Conservation (phyloP, 2,113 vertebrate species). For the Brachypodius melanocephalos region DNA sequence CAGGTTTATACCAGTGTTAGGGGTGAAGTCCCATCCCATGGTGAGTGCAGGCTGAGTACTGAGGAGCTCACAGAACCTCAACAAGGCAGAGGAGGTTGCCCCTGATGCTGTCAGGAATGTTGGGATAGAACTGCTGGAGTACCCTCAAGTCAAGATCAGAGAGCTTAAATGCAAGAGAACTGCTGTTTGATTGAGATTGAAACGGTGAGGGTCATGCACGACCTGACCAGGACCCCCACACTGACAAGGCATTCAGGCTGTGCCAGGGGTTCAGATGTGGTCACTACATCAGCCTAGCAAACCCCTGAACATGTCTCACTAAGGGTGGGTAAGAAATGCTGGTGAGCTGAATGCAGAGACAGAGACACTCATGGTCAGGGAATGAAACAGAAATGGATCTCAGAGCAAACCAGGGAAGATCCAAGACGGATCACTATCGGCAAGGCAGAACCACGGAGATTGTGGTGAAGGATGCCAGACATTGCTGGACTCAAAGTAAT, state of each 20-base stretch:
- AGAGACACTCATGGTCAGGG: not conserved
- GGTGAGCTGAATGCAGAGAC: not conserved
- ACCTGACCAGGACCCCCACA: not conserved
- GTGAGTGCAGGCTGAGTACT: not conserved
- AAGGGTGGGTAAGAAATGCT: not conserved
- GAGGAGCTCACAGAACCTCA: not conserved
- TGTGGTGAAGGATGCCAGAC: not conserved
- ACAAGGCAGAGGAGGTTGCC: not conserved
- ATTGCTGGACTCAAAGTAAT: not conserved
- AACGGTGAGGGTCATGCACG: not conserved
- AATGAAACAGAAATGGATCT: not conserved
- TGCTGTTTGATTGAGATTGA: not conserved
- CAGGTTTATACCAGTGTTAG: not conserved
- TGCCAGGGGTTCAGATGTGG: not conserved
- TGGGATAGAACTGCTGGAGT: not conserved
- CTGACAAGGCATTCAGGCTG: not conserved
- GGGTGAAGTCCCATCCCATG: not conserved
- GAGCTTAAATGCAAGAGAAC: not conserved
- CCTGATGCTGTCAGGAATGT: not conserved
- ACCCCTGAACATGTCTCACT: not conserved
- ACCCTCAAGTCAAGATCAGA: not conserved
- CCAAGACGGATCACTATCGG: not conserved
- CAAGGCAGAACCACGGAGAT: not conserved
- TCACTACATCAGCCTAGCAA: not conserved
- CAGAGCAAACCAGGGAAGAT: not conserved